Base-by-base conservation (phyloP, 1,140 invertebrate species). In the Heliconius eleuchia region DNA sequence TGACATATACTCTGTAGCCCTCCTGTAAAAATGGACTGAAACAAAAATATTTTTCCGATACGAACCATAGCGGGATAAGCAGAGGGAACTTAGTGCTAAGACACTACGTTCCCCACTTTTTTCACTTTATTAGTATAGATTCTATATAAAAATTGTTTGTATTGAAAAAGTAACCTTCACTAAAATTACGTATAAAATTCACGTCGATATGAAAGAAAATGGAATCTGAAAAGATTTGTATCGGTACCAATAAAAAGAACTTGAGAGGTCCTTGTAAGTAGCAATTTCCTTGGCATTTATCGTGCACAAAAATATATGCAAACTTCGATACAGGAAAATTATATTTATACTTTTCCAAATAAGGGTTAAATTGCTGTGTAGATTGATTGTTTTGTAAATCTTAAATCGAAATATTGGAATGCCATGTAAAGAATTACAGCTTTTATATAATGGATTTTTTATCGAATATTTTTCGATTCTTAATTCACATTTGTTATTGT, bases 251-350 rank as follows among this genome's bases (percentile, higher is more conserved):
- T 57, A 57, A 57, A 57, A 57, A 7, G 55, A 57, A 57, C n/a
- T 57, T 23, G n/a, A 55, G 52, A 55, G 19, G 46, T 74, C 19
- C 50, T 30, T 34, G 23, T 76, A 71, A 77, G 76, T 71, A 77
- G 76, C 76, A 77, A 77, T 77, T 71, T 77, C 76, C 76, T 66
- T 71, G 52, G 71, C 70, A 77, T 77, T 77, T 77, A 52, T 52
- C 76, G 71, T 70, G 66, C 50, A 76, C 76, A 55, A 52, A 71
- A 77, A 77, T 77, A 66, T 42, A 52, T 77, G n/a, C 19, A 57
- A n/a, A 57, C 55, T 57, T 52, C 18, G 7, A 23, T 23, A 57
- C 23, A 57, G 55, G 19, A 57, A 57, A 23, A 9, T 57, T n/a
- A n/a, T 57, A 7, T n/a, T 57, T 57, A 23, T 57, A 2, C 2